Conservation (phyloP, 2,113 vertebrate species). For the Prionailurus bengalensis region DNA sequence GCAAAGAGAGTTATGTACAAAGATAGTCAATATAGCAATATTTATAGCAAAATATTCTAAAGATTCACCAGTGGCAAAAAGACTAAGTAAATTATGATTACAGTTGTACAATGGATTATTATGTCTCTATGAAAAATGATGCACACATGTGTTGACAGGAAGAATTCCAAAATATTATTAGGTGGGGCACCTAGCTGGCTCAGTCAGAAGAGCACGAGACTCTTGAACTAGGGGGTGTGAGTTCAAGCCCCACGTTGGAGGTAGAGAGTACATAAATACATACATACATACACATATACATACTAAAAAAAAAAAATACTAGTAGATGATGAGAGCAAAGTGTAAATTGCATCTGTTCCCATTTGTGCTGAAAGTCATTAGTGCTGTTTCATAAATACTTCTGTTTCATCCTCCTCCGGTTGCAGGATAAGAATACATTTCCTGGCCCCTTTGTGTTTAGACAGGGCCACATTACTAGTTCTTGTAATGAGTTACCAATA, state of each 20-base stretch:
- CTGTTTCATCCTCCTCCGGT: neutral
- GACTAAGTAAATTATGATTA: constrained; percentile 10
- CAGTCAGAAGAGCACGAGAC: neutral
- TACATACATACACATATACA: too few species aligned
- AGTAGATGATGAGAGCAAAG: neutral
- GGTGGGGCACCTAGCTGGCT: neutral
- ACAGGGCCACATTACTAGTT: neutral
- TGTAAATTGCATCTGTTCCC: neutral
- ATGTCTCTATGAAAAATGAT: neutral
- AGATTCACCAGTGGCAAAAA: neutral
- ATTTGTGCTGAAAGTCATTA: neutral
- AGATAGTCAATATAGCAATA: neutral
- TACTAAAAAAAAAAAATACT: neutral
- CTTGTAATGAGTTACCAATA: neutral
- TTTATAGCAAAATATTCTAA: neutral
- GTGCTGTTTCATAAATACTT: neutral
- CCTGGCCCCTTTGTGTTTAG: neutral
- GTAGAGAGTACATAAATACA: neutral
- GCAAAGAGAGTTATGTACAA: neutral
- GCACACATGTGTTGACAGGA: neutral
- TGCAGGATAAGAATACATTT: neutral
- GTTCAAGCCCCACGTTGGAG: neutral
- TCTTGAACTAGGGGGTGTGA: neutral
- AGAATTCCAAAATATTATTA: neutral
- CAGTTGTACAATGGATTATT: neutral